These are phyloP conservation scores for Acanthopagrus latus DNA, from an alignment of 2,797 vertebrate genomes.

Conservation along the genomic window DNA sequence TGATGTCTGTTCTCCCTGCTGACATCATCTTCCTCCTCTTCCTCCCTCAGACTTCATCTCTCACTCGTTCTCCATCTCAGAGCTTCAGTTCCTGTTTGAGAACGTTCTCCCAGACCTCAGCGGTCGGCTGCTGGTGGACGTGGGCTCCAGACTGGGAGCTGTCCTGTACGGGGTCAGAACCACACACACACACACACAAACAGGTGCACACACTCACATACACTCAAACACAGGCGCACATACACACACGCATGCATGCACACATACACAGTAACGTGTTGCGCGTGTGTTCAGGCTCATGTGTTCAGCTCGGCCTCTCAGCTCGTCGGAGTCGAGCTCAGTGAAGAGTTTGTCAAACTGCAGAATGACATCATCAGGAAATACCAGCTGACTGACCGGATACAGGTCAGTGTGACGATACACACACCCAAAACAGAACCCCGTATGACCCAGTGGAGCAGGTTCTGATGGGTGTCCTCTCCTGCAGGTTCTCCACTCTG, in stretches of 20 bases:
- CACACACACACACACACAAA: too few species aligned
- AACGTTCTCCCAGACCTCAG: conserved; percentile 91
- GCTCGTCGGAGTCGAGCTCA: conserved; percentile 92
- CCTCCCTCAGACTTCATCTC: conserved; percentile 91
- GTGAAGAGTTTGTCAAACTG: conserved; percentile 91
- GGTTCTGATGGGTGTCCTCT: neutral
- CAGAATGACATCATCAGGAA: conserved; percentile 90
- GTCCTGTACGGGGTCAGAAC: conserved; percentile 92
- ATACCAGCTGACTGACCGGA: conserved; percentile 89
- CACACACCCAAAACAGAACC: neutral
- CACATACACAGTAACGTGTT: neutral
- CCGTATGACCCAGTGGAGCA: neutral
- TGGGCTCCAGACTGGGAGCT: conserved; percentile 94
- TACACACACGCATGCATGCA: too few species aligned
- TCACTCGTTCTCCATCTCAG: conserved; percentile 93
- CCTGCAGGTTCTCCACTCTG: conserved; percentile 89
- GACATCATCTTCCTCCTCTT: neutral
- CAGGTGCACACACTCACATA: too few species aligned
- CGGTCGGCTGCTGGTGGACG: conserved; percentile 90
- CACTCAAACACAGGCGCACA: too few species aligned
- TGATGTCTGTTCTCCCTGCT: neutral
- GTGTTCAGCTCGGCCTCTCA: conserved; percentile 91
- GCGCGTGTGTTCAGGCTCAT: conserved; percentile 84
- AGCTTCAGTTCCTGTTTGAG: conserved; percentile 93
- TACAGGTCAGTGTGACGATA: conserved; percentile 84